phyloP scores from a whole-genome alignment of 1,140 invertebrate species.

The Cherax destructor region DNA sequence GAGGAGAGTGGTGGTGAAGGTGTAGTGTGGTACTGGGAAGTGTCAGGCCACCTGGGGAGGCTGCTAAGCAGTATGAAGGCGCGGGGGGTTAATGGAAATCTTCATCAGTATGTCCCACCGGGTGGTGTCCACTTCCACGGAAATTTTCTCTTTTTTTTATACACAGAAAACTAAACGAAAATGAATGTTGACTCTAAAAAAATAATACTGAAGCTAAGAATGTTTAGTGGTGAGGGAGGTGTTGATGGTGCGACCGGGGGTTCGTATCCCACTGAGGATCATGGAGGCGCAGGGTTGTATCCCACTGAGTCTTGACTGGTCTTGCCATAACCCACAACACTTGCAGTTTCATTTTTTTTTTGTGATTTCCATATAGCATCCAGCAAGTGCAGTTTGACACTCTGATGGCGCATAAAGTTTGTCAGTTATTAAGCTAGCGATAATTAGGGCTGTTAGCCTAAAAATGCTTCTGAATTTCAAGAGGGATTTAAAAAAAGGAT shows the following conservation, averaged over 20 bases:
- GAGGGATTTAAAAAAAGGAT: too few species aligned
- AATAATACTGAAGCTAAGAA: neutral
- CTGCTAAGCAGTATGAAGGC: slow-evolving; percentile 22
- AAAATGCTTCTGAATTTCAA: too few species aligned
- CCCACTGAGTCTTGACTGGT: slow-evolving; percentile 27
- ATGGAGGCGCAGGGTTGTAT: slow-evolving; percentile 24
- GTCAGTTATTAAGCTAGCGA: too few species aligned
- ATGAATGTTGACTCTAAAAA: neutral
- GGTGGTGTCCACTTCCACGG: too few species aligned
- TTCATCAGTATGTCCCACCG: neutral
- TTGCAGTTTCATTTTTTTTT: too few species aligned
- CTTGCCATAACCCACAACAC: neutral
- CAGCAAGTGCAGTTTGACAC: too few species aligned
- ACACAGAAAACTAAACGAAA: neutral
- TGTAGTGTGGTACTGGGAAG: neutral
- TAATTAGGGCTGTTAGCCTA: too few species aligned
- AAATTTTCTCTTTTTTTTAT: too few species aligned
- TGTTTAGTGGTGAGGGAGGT: neutral
- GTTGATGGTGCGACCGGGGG: slow-evolving; percentile 27
- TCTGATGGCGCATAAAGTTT: too few species aligned
- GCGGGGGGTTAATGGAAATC: slow-evolving; percentile 47
- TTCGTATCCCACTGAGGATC: slow-evolving; percentile 24
- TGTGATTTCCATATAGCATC: too few species aligned
- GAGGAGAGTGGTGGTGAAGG: neutral
- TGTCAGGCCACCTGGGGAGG: slow-evolving; percentile 19